A percentile compares a stretch with the other conserved stretches of the same genome.
Evolutionary conservation across 2,797 vertebrate genomes (phyloP).

Genomic region (Numenius phaeopus): DNA sequence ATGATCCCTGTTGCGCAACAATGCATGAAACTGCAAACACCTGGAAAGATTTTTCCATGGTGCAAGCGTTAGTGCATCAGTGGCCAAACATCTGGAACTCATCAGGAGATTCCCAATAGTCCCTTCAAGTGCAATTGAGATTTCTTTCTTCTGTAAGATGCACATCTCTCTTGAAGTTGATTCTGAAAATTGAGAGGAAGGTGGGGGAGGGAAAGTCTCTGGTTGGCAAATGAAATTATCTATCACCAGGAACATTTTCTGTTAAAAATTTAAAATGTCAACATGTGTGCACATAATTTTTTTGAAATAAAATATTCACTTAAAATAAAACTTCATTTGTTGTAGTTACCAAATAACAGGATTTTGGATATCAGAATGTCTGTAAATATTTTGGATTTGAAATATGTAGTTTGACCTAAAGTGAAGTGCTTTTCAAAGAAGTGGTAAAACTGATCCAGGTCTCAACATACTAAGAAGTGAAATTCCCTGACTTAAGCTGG

Average conservation of each 20-base stretch:
- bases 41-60: slow-evolving; percentile 66
- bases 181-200: neutral
- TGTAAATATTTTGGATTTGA: neutral
- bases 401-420: neutral
- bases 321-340: neutral
- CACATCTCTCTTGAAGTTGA: neutral
- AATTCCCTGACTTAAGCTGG: neutral
- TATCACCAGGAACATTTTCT: neutral
- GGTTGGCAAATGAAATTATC: neutral
- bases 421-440: neutral
- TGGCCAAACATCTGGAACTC: slow-evolving; percentile 54
- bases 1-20: slow-evolving; percentile 43
- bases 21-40: slow-evolving; percentile 65
- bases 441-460: neutral
- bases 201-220: neutral
- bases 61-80: neutral
- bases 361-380: neutral
- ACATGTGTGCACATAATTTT: accelerated
- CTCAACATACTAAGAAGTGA: neutral
- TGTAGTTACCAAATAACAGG: neutral
- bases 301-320: neutral
- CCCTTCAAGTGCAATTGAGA: slow-evolving; percentile 33
- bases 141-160: slow-evolving; percentile 22
- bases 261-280: slow-evolving; percentile 1
- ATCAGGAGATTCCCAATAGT: slow-evolving; percentile 23